phyloP scores from a whole-genome alignment of 2,888 invertebrate species.

The Aleiodes leptofemur region DNA sequence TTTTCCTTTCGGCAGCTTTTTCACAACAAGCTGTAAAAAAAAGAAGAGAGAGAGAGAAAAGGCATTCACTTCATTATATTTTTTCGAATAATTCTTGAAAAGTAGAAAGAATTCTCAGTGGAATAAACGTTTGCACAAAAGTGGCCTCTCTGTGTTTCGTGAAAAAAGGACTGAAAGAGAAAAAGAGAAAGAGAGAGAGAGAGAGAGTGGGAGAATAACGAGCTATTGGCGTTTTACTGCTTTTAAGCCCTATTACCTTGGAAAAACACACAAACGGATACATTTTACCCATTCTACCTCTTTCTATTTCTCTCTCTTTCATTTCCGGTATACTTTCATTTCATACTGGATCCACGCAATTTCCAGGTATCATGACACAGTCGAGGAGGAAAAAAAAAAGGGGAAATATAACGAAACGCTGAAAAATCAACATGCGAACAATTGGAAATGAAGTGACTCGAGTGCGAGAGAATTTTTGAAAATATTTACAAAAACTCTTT shows the following conservation, averaged over 20 bases:
- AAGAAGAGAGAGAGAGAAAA: no score
- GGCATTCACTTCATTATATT: no score
- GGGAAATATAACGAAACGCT: slow-evolving; percentile 12
- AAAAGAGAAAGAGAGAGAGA: no score
- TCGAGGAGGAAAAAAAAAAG: not conserved
- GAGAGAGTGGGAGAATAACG: slow-evolving; percentile 6
- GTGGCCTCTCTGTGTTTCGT: slow-evolving; percentile 14
- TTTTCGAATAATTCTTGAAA: no score
- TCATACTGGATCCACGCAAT: slow-evolving; percentile 23
- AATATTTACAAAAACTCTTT: no score
- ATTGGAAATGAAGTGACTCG: not conserved
- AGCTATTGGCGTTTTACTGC: slow-evolving; percentile 30
- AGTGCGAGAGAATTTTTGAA: not conserved
- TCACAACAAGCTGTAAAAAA: no score
- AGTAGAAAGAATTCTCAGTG: no score
- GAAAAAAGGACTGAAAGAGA: not conserved
- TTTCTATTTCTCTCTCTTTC: slow-evolving; percentile 10
- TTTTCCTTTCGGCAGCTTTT: no score
- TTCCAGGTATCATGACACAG: slow-evolving; percentile 39
- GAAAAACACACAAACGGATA: slow-evolving; percentile 19
- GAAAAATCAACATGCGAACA: slow-evolving; percentile 1
- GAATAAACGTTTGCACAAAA: slow-evolving; percentile 3
- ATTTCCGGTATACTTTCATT: not conserved
- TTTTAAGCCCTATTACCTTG: slow-evolving; percentile 17
- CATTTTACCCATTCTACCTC: not conserved